Percentiles rank a stretch among this genome's conserved stretches.
These are phyloP conservation scores for Margaritifera margaritifera DNA, from an alignment of 2,888 invertebrate genomes.

Conservation along the genomic window DNA sequence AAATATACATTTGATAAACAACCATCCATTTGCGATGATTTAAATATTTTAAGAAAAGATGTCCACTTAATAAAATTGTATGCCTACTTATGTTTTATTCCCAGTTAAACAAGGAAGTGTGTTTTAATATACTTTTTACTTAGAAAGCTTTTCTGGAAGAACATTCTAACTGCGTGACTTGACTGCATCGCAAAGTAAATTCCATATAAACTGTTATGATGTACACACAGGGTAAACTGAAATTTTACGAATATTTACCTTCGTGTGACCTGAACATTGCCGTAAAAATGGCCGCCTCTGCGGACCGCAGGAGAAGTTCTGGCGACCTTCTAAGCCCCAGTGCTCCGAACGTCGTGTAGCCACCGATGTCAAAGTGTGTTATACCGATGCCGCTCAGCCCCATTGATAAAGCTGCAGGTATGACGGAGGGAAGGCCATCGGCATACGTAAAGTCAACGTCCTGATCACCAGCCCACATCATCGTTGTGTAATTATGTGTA, in stretches of 20 bases:
- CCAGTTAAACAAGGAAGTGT: too few relatives aligned
- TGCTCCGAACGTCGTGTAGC: constrained; percentile 57
- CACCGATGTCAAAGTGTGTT: constrained; percentile 68
- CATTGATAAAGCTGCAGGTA: constrained; percentile 60
- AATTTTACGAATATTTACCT: constrained; percentile 38
- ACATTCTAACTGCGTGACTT: too few relatives aligned
- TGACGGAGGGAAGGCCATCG: constrained; percentile 63
- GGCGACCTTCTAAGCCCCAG: constrained; percentile 49
- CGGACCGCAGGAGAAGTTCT: constrained; percentile 62
- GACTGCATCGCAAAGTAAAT: too few relatives aligned
- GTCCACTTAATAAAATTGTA: too few relatives aligned
- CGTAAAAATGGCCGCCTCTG: constrained; percentile 65
- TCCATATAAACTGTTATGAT: too few relatives aligned
- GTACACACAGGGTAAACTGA: too few relatives aligned
- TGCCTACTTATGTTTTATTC: too few relatives aligned
- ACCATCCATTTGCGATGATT: too few relatives aligned
- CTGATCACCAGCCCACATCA: constrained; percentile 69
- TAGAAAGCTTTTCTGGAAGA: too few relatives aligned
- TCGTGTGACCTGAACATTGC: constrained; percentile 66
- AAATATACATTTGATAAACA: too few relatives aligned
- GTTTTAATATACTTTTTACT: too few relatives aligned
- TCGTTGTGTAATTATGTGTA: constrained; percentile 53
- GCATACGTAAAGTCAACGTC: constrained; percentile 63
- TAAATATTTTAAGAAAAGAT: too few relatives aligned
- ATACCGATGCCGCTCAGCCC: constrained; percentile 63